Base-by-base conservation (phyloP, 2,797 vertebrate species). In the Gouania willdenowi region DNA sequence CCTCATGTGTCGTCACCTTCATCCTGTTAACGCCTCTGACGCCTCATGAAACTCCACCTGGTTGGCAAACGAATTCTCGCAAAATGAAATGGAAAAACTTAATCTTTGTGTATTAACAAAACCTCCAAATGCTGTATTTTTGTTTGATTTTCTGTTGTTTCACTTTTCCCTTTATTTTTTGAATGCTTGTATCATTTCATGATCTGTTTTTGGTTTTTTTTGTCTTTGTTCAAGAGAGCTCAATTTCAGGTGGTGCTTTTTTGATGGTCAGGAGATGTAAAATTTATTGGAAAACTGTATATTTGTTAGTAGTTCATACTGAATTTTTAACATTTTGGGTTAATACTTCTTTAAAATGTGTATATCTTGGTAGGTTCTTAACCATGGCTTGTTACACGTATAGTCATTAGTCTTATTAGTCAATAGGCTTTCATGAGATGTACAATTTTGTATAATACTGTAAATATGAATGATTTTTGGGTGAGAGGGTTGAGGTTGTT, bases 371-470 rank as follows among this genome's bases (percentile, higher is more conserved):
- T 95, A 93, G 91, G 84, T 93, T 91, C 87, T 75, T 88, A 87
- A 83, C 77, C 79, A 89, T 84, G 73, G 78, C 72, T 77, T 69
- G 67, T 79, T 69, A 77, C 73, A 70, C 83, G 85, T 85, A 83
- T 80, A 72, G 62, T 67, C 54, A 44, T 69, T 77, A 83, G 80
- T 89, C 85, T 63, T 75, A 49, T 71, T 89, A 81, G 81, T 71
- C 87, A 77, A 72, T 85, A 70, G 55, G 52, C 56, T 46, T 33
- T 83, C 45, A 46, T 49, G 77, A 88, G 84, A 84, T 90, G 87
- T 85, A 90, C 75, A 87, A 72, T 88, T 90, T 84, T 97, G 93
- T 97, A 95, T 93, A 87, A 93, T 94, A 93, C 73, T 98, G 94
- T 97, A 98, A 94, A 97, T 95, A 94, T 24, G 84, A 89, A 88